Conservation (phyloP, 1,140 invertebrate genomes). For the Drosophila micromelanica region DNA sequence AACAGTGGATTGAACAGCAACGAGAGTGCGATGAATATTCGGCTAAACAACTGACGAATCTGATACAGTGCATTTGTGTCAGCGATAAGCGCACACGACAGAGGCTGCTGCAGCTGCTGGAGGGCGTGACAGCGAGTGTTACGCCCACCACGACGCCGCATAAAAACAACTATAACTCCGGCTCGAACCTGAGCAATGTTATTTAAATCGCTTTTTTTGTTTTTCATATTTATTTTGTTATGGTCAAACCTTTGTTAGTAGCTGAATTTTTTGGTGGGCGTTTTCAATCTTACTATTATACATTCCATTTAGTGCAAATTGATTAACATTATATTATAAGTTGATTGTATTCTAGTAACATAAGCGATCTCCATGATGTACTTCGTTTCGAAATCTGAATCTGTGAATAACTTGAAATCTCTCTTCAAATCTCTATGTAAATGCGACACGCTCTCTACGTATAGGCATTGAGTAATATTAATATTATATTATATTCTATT, state of each 20-base stretch:
- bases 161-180: slow-evolving; percentile 34
- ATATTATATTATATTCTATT: too few relatives aligned
- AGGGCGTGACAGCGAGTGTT: slow-evolving; percentile 36
- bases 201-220: slow-evolving; percentile 49
- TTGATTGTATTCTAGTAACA: slow-evolving; percentile 54
- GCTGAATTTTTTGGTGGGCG: slow-evolving; percentile 46
- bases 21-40: slow-evolving; percentile 91
- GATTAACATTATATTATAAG: slow-evolving; percentile 52
- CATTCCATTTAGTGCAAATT: slow-evolving; percentile 75
- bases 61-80: slow-evolving; percentile 94
- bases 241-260: slow-evolving; percentile 41
- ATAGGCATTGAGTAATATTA: background rate
- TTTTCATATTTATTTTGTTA: slow-evolving; percentile 63
- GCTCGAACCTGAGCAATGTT: slow-evolving; percentile 69
- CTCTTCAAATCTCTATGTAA: slow-evolving; percentile 25
- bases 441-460: slow-evolving; percentile 29
- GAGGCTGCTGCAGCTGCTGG: slow-evolving; percentile 89
- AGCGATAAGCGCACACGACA: slow-evolving; percentile 94
- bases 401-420: slow-evolving; percentile 37
- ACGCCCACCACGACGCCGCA: slow-evolving; percentile 55
- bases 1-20: slow-evolving; percentile 94
- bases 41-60: slow-evolving; percentile 92
- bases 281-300: slow-evolving; percentile 49
- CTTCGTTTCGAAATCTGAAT: slow-evolving; percentile 53
- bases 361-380: slow-evolving; percentile 72